These are phyloP conservation scores for Hyles euphorbiae DNA, from an alignment of 1,140 invertebrate species.

Conservation along the genomic window DNA sequence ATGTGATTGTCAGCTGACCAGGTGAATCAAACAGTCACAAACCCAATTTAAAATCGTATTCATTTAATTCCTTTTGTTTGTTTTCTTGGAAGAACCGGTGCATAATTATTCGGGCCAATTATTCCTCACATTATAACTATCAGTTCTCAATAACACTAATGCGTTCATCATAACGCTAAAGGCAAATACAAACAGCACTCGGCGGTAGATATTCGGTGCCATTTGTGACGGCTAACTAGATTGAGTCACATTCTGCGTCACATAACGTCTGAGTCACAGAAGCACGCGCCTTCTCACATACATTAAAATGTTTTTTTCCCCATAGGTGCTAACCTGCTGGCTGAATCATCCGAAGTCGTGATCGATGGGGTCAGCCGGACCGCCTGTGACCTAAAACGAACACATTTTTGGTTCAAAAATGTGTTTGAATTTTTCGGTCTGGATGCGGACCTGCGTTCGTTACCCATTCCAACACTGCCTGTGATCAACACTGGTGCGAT, in stretches of 20 bases:
- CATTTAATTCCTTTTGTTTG: background rate
- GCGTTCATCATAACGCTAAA: slow-evolving; percentile 14
- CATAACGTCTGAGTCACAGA: slow-evolving; percentile 51
- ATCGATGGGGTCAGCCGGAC: slow-evolving; percentile 29
- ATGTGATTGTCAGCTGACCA: too few relatives aligned
- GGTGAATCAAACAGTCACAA: too few relatives aligned
- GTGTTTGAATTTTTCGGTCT: background rate
- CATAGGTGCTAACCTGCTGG: slow-evolving; percentile 48
- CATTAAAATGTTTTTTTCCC: slow-evolving; percentile 40
- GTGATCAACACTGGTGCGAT: slow-evolving; percentile 56
- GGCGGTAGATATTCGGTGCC: slow-evolving; percentile 13
- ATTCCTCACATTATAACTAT: slow-evolving; percentile 1
- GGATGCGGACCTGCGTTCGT: slow-evolving; percentile 1
- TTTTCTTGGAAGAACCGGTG: too few relatives aligned
- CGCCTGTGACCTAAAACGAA: background rate
- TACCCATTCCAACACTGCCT: slow-evolving; percentile 59
- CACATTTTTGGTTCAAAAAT: slow-evolving; percentile 1
- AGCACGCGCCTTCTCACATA: slow-evolving; percentile 31
- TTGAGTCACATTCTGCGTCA: slow-evolving; percentile 57
- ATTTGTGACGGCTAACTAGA: slow-evolving; percentile 39
- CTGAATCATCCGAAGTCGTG: slow-evolving; percentile 40
- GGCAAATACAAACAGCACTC: slow-evolving; percentile 22
- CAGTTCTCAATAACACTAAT: slow-evolving; percentile 9
- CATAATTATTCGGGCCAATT: background rate
- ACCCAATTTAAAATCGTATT: too few relatives aligned